Evolutionary conservation across 2,888 invertebrate species (phyloP), one percentile per base, ranked within the genome.

Genomic region (Torymus auratus): DNA sequence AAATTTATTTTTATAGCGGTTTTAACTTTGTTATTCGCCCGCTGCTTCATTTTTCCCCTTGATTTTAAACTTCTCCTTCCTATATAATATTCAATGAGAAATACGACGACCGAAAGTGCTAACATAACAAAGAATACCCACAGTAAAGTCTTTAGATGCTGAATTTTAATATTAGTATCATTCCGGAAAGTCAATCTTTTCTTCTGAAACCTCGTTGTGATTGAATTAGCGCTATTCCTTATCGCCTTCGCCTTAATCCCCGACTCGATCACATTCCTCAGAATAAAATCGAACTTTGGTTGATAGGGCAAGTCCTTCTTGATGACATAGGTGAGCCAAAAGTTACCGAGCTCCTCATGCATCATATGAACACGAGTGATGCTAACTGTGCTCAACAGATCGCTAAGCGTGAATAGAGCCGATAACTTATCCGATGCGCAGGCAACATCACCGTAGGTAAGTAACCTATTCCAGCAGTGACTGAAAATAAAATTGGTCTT

Each of bases 261-360:
- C 2, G 76, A 76, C 15, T 76, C 76, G 2, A 60, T 1, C 11
- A 76, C n/a, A 15, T 55, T 68, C 11, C 61, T 60, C 13, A 68
- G 50, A 20, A 76, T 17, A 2, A 23, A n/a, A 11, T 76, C n/a
- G 13, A 76, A 76, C 28, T 17, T 76, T 2, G 23, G 10, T 4
- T 82, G 56, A 14, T 79, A 84, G 0, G 84, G 83, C 53, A 83
- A 81, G 1, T 75, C 78, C 11, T 82, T 75, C 75, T 79, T 80
- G 7, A 84, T 78, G 3, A 83, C 60, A 62, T 84, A 84, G 1
- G 82, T 83, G 13, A 75, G 78, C 84, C 83, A 84, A 77, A 82
- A 82, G 55, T 62, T 69, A 1, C 75, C 75, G 5, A 85, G 61
- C 17, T 68, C 62, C 65, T 85, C 83, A 13, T 81, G 72, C 58